These are phyloP conservation scores for Eueremaeus valkanovi DNA, from an alignment of 2,888 invertebrate genomes.

Conservation along the genomic window DNA sequence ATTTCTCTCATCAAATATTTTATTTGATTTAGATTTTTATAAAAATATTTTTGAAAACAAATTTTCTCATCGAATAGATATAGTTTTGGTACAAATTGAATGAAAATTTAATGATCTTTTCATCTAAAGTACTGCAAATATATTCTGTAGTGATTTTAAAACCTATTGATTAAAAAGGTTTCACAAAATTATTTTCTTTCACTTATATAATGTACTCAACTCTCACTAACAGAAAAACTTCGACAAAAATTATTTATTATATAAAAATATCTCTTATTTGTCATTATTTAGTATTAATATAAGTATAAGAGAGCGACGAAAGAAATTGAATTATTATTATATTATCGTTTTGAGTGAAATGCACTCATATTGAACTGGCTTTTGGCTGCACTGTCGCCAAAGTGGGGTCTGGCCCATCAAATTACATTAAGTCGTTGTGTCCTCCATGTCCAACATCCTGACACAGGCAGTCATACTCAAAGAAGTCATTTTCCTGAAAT, in stretches of 20 bases:
- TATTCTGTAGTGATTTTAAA: not conserved
- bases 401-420: constrained; percentile 31
- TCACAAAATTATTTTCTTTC: not conserved
- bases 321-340: constrained; percentile 21
- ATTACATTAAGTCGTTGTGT: constrained; percentile 26
- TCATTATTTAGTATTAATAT: constrained; percentile 17
- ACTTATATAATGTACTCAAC: not conserved
- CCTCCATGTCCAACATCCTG: constrained; percentile 28
- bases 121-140: no score
- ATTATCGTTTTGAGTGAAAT: constrained; percentile 24
- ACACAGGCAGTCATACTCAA: constrained; percentile 10
- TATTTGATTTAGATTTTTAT: not conserved
- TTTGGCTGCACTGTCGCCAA: constrained; percentile 22
- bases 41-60: not conserved
- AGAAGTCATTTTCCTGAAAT: constrained; percentile 24
- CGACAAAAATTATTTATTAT: not conserved
- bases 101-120: constrained; percentile 14
- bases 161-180: constrained; percentile 8
- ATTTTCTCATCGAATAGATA: not conserved
- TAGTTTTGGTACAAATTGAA: not conserved
- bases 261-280: constrained; percentile 23
- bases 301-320: not conserved
- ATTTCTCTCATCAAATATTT: not conserved
- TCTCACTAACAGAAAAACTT: not conserved
- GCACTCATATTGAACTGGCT: not conserved